Percentiles rank a stretch among this genome's conserved stretches.
Evolutionary conservation across 2,113 vertebrate species (phyloP).

Genomic region (Sylvicapra grimmia): DNA sequence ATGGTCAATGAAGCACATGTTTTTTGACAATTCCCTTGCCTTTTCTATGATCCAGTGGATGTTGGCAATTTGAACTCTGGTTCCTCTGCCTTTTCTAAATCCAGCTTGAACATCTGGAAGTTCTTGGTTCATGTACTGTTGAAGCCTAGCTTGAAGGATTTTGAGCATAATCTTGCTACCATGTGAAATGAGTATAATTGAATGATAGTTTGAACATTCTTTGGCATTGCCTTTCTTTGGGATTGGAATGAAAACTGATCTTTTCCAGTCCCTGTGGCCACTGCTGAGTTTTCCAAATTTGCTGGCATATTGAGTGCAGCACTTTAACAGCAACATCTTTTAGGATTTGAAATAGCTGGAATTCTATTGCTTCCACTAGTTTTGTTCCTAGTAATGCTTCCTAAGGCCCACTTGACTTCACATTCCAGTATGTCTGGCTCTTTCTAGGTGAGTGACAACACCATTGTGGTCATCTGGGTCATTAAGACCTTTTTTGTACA

Average conservation of each 20-base stretch:
- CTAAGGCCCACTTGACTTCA: not conserved
- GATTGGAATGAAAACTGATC: not conserved
- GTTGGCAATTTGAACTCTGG: not conserved
- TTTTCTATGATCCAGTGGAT: not conserved
- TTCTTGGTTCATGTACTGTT: not conserved
- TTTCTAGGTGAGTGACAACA: not conserved
- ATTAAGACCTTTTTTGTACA: not conserved
- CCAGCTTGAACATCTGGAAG: not conserved
- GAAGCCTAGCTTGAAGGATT: not conserved
- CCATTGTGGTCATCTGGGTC: not conserved
- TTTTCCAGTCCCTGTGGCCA: not conserved
- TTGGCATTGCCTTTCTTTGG: not conserved
- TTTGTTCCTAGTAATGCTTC: not conserved
- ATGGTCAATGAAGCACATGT: not conserved
- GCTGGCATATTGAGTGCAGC: not conserved
- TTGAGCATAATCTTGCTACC: not conserved
- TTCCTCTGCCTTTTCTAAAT: not conserved
- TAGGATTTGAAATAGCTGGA: not conserved
- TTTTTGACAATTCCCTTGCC: not conserved
- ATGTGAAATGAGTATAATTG: not conserved
- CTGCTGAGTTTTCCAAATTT: not conserved
- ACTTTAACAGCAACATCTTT: not conserved
- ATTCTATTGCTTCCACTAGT: not conserved
- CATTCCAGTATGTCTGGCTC: not conserved
- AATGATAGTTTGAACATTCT: not conserved